phyloP scores from a whole-genome alignment of 1,140 invertebrate genomes.

The Vollenhovia emeryi region DNA sequence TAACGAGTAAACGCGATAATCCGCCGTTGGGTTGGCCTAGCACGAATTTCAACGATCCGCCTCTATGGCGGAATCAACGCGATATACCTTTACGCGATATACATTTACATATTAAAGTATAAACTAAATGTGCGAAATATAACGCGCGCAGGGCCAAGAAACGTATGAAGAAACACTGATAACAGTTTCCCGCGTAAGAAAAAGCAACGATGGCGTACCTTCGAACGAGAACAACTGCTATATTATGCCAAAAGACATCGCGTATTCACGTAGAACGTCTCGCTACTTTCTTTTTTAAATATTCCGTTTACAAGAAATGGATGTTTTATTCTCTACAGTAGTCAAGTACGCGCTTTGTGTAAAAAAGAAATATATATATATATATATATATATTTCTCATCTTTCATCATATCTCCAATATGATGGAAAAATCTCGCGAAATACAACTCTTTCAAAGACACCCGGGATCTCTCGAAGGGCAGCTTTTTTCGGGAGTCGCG shows the following conservation, averaged over 20 bases:
- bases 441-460: background rate
- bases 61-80: constrained; percentile 7
- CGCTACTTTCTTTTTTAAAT: background rate
- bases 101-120: constrained; percentile 53
- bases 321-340: background rate
- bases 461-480: background rate
- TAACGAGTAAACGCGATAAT: constrained; percentile 48
- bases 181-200: background rate
- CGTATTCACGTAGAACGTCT: background rate
- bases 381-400: no score
- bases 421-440: constrained; percentile 1
- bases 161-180: constrained; percentile 26
- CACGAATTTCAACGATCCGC: constrained; percentile 33
- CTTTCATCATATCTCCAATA: no score
- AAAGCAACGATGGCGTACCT: background rate
- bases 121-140: background rate
- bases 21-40: constrained; percentile 6
- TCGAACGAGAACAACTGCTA: background rate
- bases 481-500: constrained; percentile 6
- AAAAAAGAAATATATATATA: no score
- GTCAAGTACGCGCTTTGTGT: background rate
- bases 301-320: background rate
- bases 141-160: background rate
- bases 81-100: constrained; percentile 10
- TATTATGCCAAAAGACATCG: background rate